A percentile compares a stretch with the other conserved stretches of the same genome.
phyloP scores from a whole-genome alignment of 2,888 invertebrate genomes.

The Caenorhabditis sp. region DNA sequence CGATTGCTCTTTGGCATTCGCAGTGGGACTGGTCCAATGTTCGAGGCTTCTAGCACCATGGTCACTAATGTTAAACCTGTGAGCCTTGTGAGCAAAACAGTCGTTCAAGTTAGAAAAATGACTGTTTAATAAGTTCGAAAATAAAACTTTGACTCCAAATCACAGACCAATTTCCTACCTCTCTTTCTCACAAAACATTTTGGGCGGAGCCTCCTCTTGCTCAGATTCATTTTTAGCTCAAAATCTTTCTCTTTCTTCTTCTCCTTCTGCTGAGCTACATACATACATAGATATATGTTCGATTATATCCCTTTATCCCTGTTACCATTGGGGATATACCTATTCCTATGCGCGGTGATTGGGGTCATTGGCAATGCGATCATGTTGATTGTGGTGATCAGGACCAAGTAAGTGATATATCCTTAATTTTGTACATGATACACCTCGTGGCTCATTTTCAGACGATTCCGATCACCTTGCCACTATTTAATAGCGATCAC shows the following conservation, averaged over 20 bases:
- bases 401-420: neutral
- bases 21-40: slow-evolving; percentile 2
- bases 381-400: neutral
- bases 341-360: too few relatives aligned
- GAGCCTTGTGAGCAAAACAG: slow-evolving; percentile 7
- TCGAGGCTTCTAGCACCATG: slow-evolving; percentile 31
- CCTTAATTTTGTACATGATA: neutral
- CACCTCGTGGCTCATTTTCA: slow-evolving; percentile 7
- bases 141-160: too few relatives aligned
- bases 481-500: slow-evolving; percentile 42
- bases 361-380: neutral
- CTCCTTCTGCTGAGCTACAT: too few relatives aligned
- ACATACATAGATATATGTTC: too few relatives aligned
- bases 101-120: slow-evolving; percentile 15
- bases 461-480: slow-evolving; percentile 40
- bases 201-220: too few relatives aligned
- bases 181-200: too few relatives aligned
- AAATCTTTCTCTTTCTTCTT: too few relatives aligned
- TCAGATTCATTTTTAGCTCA: too few relatives aligned
- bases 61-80: slow-evolving; percentile 15
- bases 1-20: slow-evolving; percentile 23
- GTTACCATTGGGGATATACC: too few relatives aligned
- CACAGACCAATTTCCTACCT: too few relatives aligned
- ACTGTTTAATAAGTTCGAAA: too few relatives aligned
- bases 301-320: too few relatives aligned